Base-by-base conservation (phyloP, 2,113 vertebrate species). In the Stictonetta naevosa region DNA sequence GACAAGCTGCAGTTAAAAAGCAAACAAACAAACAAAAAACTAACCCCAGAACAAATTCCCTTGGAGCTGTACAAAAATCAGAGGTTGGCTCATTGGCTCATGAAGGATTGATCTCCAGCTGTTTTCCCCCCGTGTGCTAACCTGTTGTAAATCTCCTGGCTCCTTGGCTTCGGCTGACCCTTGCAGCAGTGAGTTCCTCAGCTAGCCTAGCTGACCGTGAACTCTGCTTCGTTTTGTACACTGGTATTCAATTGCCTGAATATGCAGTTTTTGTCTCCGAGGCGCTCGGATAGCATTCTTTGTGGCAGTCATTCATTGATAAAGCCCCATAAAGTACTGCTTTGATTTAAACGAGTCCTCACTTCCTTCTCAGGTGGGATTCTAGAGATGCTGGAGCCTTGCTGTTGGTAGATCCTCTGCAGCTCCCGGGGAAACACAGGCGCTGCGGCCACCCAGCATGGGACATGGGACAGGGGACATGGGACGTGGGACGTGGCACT, bases 191-290 rank as follows among this genome's bases (percentile, higher is more conserved):
- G 11, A 63, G 38, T 72, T 89, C 53, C 36, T 53, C 12, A 12
- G 0, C 44, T 81, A 73, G 33, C n/a, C 73, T 73, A 21, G 13
- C 1, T 55, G 19, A 19, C 29, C 8, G 59, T 77, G 68, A 83
- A 14, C 55, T 86, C 63, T 67, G 67, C 9, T 62, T 93, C 29
- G 14, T 74, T 69, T 74, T 87, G 15, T 63, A 12, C 59, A 18
- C 19, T 74, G 25, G 23, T 16, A 71, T 77, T 67, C 58, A 60
- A 13, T 63, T 92, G 80, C 88, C 68, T 81, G 68, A 58, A 12
- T 53, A 42, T 44, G 81, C 72, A 87, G 55, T 38, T 90, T 94
- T 94, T 93, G 69, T 94, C 90, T 79, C n/a, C 31, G 66, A 90
- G 84, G 38, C 3, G 0, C 56, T 91, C 64, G 48, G 83, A 81